Percentiles rank a stretch among this genome's conserved stretches.
These are phyloP conservation scores for Talpa occidentalis DNA, from an alignment of 2,113 vertebrate genomes.

Conservation along the genomic window DNA sequence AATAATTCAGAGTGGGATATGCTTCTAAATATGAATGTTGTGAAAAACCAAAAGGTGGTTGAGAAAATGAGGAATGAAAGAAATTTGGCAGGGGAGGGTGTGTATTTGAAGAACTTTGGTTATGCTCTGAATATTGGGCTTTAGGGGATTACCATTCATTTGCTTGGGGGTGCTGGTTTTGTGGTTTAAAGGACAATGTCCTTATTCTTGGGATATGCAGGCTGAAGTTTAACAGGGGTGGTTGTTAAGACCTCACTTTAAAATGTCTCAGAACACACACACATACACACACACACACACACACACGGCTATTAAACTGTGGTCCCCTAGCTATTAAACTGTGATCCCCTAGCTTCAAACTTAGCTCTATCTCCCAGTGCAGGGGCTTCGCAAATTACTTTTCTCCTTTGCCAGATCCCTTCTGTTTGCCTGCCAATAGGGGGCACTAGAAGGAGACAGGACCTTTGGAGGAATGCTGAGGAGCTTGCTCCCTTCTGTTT, in stretches of 20 bases:
- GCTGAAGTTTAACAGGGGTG: background rate
- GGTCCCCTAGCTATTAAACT: background rate
- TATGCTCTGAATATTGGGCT: background rate
- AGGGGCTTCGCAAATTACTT: background rate
- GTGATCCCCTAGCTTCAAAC: background rate
- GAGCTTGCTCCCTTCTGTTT: background rate
- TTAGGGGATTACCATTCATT: background rate
- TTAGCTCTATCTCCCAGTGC: background rate
- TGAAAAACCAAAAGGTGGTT: background rate
- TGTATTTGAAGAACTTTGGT: background rate
- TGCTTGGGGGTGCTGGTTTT: background rate
- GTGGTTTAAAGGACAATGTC: background rate
- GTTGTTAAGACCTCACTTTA: background rate
- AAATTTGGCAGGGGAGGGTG: background rate
- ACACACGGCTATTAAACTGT: too few relatives aligned
- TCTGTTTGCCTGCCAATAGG: background rate
- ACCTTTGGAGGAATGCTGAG: background rate
- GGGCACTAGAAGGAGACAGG: background rate
- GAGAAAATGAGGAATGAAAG: slow-evolving; percentile 22
- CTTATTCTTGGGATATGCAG: background rate
- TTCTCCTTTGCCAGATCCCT: background rate
- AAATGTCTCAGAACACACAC: background rate
- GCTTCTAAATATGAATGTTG: background rate
- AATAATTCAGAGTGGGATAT: background rate
- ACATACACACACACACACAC: background rate